A percentile compares a stretch with the other conserved stretches of the same genome.
These are phyloP conservation scores for Heterochromis multidens DNA, from an alignment of 2,113 vertebrate genomes.

Conservation along the genomic window DNA sequence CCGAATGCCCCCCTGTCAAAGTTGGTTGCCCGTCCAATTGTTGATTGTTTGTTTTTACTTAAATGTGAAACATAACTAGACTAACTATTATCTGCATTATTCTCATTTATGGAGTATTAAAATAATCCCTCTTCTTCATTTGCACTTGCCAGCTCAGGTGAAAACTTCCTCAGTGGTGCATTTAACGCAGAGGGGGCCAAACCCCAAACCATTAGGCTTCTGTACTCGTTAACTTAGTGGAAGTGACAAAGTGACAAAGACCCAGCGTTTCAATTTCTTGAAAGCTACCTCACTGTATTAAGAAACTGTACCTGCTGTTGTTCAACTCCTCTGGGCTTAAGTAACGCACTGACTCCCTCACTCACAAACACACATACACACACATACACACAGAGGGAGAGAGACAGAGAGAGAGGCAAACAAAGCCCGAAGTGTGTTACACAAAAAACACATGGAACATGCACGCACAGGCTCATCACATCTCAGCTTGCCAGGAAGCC, in stretches of 20 bases:
- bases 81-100: background rate
- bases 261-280: constrained; percentile 36
- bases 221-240: constrained; percentile 34
- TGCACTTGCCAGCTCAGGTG: background rate
- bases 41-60: background rate
- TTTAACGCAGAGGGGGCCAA: constrained; percentile 4
- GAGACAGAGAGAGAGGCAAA: background rate
- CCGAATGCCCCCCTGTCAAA: no score
- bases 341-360: background rate
- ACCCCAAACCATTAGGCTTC: constrained; percentile 6
- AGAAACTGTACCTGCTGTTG: constrained; percentile 30
- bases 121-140: background rate
- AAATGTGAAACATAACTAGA: no score
- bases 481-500: background rate
- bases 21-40: no score
- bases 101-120: background rate
- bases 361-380: background rate
- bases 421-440: background rate
- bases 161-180: background rate
- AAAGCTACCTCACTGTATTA: constrained; percentile 27
- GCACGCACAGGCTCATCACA: background rate
- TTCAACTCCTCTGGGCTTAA: constrained; percentile 5
- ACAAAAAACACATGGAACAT: background rate
- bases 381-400: background rate
- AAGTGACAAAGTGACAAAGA: constrained; percentile 4